phyloP scores from a whole-genome alignment of 2,113 vertebrate species.

The Melanocharis versteri region DNA sequence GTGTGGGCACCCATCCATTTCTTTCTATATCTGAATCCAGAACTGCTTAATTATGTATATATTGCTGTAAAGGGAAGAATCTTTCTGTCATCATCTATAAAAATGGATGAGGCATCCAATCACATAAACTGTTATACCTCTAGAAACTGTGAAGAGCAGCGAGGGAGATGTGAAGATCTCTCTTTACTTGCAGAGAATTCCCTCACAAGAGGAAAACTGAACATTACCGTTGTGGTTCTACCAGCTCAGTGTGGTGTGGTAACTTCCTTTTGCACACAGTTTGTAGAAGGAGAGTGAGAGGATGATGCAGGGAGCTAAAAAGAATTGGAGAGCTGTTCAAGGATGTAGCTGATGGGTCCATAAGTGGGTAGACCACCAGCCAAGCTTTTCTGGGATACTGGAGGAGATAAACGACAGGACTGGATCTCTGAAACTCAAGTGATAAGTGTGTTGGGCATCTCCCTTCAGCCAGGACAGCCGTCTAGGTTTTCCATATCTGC shows the following conservation, averaged over 20 bases:
- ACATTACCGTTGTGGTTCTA: fast-evolving
- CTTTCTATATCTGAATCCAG: neutral
- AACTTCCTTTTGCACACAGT: neutral
- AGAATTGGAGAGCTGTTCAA: neutral
- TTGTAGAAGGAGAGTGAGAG: neutral
- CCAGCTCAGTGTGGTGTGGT: neutral
- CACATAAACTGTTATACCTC: neutral
- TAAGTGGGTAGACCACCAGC: neutral
- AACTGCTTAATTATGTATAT: neutral
- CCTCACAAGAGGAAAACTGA: neutral
- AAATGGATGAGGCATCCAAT: neutral
- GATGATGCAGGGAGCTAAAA: neutral
- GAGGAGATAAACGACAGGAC: neutral
- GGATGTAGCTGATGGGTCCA: neutral
- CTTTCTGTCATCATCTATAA: slow-evolving; percentile 14
- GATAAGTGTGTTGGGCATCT: neutral
- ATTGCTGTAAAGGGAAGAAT: slow-evolving; percentile 19
- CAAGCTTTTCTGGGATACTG: neutral
- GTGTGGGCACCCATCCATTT: neutral
- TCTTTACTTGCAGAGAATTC: neutral
- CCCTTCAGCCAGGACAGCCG: neutral
- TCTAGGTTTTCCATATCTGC: neutral
- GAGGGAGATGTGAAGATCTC: neutral
- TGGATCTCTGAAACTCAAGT: neutral
- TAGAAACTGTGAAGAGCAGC: neutral